phyloP scores from a whole-genome alignment of 1,140 invertebrate genomes.

The Sweltsa coloradensis region DNA sequence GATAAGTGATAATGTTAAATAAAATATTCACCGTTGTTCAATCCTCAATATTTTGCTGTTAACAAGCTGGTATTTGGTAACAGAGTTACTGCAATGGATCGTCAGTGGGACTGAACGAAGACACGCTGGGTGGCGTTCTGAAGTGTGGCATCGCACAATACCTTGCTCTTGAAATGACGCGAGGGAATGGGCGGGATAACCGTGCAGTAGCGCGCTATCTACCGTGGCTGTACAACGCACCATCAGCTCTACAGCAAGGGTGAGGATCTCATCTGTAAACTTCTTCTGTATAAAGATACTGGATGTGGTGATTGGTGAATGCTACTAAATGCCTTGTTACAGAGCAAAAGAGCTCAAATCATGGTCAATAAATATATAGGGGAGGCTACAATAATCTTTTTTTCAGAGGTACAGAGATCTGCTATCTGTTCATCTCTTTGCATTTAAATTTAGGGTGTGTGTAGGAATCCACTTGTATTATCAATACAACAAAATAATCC shows the following conservation, averaged over 20 bases:
- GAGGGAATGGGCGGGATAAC: constrained; percentile 75
- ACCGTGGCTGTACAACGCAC: constrained; percentile 84
- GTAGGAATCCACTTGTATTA: no score
- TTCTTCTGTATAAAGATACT: no score
- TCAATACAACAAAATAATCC: no score
- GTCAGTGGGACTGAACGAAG: constrained; percentile 76
- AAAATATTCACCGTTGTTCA: not conserved
- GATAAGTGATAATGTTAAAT: not conserved
- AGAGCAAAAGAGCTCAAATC: no score
- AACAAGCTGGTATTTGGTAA: constrained; percentile 16
- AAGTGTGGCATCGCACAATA: constrained; percentile 94
- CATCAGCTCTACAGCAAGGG: constrained; percentile 76
- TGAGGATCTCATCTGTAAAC: no score
- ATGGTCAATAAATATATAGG: no score
- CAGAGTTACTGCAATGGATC: constrained; percentile 70
- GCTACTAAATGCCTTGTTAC: no score
- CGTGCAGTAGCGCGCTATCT: constrained; percentile 70
- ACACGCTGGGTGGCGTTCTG: constrained; percentile 87
- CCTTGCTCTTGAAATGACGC: constrained; percentile 82
- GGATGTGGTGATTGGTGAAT: no score
- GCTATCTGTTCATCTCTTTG: no score
- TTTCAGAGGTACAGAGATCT: no score
- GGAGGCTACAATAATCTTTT: no score
- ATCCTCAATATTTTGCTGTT: not conserved
- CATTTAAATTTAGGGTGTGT: no score